Evolutionary conservation across 2,113 vertebrate species (phyloP).

Genomic region (Indri indri): DNA sequence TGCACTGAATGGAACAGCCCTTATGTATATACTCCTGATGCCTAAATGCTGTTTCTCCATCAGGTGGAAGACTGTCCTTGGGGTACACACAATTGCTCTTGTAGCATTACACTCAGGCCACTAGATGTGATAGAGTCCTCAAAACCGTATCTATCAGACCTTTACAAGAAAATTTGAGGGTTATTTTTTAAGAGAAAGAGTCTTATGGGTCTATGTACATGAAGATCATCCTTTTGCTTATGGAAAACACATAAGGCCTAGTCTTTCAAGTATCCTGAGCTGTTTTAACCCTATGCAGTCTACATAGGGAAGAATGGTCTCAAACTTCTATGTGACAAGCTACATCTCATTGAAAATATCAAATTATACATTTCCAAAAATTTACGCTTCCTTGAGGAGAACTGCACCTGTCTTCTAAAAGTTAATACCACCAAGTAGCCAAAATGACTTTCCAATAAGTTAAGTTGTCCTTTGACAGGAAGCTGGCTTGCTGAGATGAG

Average conservation of each 20-base stretch:
- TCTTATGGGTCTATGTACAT: background rate
- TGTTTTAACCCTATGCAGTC: background rate
- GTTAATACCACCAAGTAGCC: background rate
- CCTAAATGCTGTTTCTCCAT: background rate
- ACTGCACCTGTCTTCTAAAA: background rate
- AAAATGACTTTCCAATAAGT: background rate
- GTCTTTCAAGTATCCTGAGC: background rate
- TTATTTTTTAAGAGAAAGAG: background rate
- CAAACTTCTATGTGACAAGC: background rate
- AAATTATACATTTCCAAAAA: background rate
- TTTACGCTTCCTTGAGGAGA: background rate
- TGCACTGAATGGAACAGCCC: background rate
- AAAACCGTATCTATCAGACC: background rate
- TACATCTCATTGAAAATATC: background rate
- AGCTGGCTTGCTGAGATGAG: background rate
- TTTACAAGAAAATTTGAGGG: background rate
- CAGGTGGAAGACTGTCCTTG: background rate
- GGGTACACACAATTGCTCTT: background rate
- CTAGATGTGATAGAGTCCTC: background rate
- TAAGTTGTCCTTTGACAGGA: background rate
- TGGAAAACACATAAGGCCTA: background rate
- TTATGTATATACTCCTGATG: background rate
- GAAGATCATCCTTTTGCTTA: background rate
- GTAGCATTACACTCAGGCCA: background rate
- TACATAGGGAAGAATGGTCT: background rate